phyloP scores from a whole-genome alignment of 2,113 vertebrate species.

The Pygathrix nemaeus region DNA sequence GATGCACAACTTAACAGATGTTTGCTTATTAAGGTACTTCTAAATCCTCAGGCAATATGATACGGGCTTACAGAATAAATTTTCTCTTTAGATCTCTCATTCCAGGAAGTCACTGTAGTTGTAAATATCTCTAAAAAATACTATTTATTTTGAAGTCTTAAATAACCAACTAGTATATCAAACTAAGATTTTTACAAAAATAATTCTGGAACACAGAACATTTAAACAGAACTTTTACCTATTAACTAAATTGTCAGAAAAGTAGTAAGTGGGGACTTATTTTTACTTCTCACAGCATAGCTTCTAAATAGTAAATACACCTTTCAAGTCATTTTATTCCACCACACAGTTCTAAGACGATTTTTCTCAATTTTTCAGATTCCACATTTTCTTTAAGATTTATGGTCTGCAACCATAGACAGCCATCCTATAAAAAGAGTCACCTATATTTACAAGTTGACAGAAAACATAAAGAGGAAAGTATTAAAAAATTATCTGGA shows the following conservation, averaged over 20 bases:
- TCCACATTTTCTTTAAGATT: not conserved
- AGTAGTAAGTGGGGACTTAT: not conserved
- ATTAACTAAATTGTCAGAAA: not conserved
- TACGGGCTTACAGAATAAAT: not conserved
- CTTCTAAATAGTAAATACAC: not conserved
- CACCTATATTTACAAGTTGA: not conserved
- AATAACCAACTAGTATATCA: not conserved
- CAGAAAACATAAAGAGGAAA: not conserved
- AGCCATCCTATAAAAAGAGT: not conserved
- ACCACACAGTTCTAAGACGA: not conserved
- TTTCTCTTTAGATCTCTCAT: not conserved
- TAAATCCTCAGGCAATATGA: not conserved
- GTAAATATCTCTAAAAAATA: not conserved
- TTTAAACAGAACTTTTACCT: not conserved
- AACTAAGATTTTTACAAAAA: slow-evolving; percentile 21
- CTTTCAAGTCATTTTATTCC: not conserved
- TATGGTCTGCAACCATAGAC: not conserved
- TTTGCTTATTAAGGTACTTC: not conserved
- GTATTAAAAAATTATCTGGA: not conserved
- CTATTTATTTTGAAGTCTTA: not conserved
- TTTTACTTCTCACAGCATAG: not conserved
- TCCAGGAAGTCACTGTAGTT: not conserved
- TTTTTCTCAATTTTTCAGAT: not conserved
- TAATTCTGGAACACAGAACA: not conserved
- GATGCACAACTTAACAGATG: not conserved